A percentile compares a stretch with the other conserved stretches of the same genome.
phyloP scores from a whole-genome alignment of 2,113 vertebrate species.

The Tychaedon coryphoeus region DNA sequence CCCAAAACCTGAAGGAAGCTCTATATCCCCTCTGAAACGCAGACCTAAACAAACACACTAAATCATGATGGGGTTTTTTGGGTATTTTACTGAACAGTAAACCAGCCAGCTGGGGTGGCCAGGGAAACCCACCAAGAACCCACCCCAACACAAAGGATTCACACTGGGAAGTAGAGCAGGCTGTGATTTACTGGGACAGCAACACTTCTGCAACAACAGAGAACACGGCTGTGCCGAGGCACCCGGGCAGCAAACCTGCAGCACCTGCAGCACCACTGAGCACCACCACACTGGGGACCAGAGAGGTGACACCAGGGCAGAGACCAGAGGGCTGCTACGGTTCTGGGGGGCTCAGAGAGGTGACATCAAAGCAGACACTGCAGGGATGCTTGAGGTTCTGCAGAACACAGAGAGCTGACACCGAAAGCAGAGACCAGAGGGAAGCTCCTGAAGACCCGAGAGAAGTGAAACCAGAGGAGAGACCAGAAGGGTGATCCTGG shows the following conservation, averaged over 20 bases:
- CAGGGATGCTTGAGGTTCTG: not conserved
- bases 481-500: not conserved
- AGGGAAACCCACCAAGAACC: not conserved
- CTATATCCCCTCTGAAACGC: not conserved
- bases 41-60: rapidly evolving
- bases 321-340: not conserved
- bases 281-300: not conserved
- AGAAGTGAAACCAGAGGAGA: not conserved
- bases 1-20: not conserved
- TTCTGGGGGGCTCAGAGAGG: not conserved
- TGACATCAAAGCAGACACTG: not conserved
- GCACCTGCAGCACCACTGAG: not conserved
- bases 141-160: not conserved
- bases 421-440: not conserved
- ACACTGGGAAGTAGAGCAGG: not conserved
- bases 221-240: not conserved
- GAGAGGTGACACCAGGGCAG: not conserved
- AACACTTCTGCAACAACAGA: not conserved
- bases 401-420: not conserved
- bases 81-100: not conserved
- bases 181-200: constrained; percentile 35
- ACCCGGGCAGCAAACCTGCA: rapidly evolving
- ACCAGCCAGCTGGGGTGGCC: not conserved
- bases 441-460: not conserved
- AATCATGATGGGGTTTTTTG: not conserved